Percentiles rank a stretch among this genome's conserved stretches.
Evolutionary conservation across 2,113 vertebrate genomes (phyloP).

Genomic region (Cyprinus carpio): DNA sequence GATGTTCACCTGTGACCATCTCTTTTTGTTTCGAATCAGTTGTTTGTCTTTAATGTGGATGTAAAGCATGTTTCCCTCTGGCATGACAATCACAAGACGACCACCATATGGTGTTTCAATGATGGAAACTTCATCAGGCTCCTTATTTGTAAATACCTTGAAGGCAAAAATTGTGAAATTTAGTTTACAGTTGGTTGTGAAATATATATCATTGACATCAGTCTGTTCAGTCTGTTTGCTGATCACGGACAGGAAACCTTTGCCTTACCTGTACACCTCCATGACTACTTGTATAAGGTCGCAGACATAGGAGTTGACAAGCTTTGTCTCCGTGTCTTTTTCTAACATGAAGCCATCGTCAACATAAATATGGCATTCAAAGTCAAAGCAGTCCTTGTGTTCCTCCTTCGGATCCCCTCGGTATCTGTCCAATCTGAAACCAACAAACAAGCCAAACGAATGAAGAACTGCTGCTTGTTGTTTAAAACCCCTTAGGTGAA

Average conservation of each 20-base stretch:
- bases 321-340: constrained; percentile 57
- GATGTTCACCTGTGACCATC: constrained; percentile 80
- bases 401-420: constrained; percentile 74
- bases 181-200: neutral
- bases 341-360: constrained; percentile 75
- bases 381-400: constrained; percentile 76
- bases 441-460: neutral
- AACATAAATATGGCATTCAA: constrained; percentile 78
- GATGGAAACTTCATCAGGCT: constrained; percentile 77
- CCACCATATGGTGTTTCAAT: constrained; percentile 77
- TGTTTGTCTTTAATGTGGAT: constrained; percentile 79
- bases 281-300: constrained; percentile 72
- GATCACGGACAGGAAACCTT: neutral
- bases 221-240: neutral
- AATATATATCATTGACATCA: neutral
- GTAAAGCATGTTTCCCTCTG: constrained; percentile 78
- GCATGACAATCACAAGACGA: constrained; percentile 74
- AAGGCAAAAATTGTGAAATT: neutral
- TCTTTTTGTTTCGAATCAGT: constrained; percentile 79
- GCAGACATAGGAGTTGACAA: constrained; percentile 74
- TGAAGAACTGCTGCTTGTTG: neutral
- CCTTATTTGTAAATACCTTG: constrained; percentile 78
- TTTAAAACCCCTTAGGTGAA: neutral
- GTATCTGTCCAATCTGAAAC: constrained; percentile 76
- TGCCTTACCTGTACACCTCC: constrained; percentile 76